Conservation (phyloP, 1,140 invertebrate genomes). For the Ceratosolen solmsi region DNA sequence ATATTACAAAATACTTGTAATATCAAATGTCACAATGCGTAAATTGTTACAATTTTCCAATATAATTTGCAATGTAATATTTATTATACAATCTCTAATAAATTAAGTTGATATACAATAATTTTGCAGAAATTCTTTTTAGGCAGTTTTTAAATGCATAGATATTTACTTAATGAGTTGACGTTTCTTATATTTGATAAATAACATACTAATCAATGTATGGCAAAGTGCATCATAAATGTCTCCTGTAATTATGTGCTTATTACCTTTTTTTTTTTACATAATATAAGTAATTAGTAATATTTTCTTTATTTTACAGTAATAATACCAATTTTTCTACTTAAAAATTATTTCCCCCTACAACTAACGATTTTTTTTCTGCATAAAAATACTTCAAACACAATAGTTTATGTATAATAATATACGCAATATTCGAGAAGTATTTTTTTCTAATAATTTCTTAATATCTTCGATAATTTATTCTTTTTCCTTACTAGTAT, state of each 20-base stretch:
- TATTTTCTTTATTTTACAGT: constrained; percentile 37
- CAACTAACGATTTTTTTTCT: constrained; percentile 30
- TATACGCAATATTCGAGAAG: constrained; percentile 29
- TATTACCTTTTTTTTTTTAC: constrained; percentile 33
- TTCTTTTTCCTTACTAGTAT: constrained; percentile 1
- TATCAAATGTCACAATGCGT: constrained; percentile 46
- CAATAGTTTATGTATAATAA: neutral
- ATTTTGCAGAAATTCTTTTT: neutral
- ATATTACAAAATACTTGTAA: constrained; percentile 27
- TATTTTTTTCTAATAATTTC: constrained; percentile 41
- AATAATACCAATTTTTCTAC: constrained; percentile 1
- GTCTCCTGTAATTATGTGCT: constrained; percentile 11
- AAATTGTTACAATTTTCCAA: constrained; percentile 48
- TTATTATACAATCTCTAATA: constrained; percentile 42
- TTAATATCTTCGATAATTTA: constrained; percentile 27
- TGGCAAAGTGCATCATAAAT: neutral
- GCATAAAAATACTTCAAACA: constrained; percentile 22
- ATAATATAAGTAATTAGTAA: neutral
- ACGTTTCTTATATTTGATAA: neutral
- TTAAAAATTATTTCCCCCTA: constrained; percentile 26
- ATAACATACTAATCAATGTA: neutral
- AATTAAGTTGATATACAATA: constrained; percentile 25
- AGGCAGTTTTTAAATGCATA: neutral
- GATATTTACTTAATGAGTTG: neutral
- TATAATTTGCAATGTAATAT: constrained; percentile 49